Base-by-base conservation (phyloP, 2,113 vertebrate genomes). In the Pimephales promelas region DNA sequence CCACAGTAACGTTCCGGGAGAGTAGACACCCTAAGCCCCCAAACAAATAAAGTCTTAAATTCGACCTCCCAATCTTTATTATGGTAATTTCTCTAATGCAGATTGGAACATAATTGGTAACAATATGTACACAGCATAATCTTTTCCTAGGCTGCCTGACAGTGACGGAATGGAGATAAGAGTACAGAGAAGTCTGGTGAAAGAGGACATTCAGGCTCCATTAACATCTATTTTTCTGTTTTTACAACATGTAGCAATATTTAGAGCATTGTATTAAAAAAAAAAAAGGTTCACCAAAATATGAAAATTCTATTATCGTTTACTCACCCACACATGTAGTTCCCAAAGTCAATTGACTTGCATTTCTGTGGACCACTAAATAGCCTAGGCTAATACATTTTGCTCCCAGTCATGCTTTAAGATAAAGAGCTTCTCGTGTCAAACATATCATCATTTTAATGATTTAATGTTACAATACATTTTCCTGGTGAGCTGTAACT, bases 101-200 rank as follows among this genome's bases (percentile, higher is more conserved):
- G 91, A 94, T 94, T 94, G 94, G 90, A 92, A 93, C 91, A 90
- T 92, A 93, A 93, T 93, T 94, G 91, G 89, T 89, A 90, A 92
- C 90, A 90, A 86, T 93, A 92, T 92, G 90, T 92, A 92, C 90
- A 91, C 91, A 91, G 87, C 90, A 90, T 92, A 92, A 94, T 94
- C 91, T 90, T 89, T 83, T 49, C 40, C 61, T 31, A 80, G 88
- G 89, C 89, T 85, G 28, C 28, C 28, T 28, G 88, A 92, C 91
- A 89, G 90, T 90, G 86, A 90, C 84, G 56, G 68, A 88, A 40
- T 26, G 84, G 78, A 88, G 93, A 94, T 92, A 61, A 90, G 86
- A 85, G 82, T 81, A 86, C 57, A 82, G 83, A 90, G 89, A 92
- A 90, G 90, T 92, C 91, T 75, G 18, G 49, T 88, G 86, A 88